Evolutionary conservation across 2,113 vertebrate genomes (phyloP).

Genomic region (Trogon surrucura): DNA sequence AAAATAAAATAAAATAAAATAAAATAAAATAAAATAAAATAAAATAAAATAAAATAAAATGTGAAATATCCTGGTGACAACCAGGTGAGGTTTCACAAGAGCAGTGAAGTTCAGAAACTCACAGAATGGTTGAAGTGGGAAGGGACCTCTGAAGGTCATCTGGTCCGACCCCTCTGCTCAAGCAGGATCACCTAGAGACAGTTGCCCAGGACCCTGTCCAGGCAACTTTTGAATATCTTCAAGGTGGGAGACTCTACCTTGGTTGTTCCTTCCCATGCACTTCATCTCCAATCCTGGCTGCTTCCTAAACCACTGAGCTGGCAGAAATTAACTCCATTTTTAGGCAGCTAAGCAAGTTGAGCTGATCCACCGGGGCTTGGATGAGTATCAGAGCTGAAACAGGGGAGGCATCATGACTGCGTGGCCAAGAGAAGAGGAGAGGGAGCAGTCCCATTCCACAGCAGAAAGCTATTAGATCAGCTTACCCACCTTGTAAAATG

Average conservation of each 20-base stretch:
- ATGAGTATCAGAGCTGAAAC: background rate
- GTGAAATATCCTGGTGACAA: background rate
- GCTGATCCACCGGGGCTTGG: background rate
- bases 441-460: background rate
- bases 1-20: no score
- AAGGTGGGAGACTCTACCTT: background rate
- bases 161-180: background rate
- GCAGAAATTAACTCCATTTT: background rate
- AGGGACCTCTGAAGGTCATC: background rate
- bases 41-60: background rate
- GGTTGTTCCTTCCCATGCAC: background rate
- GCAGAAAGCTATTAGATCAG: background rate
- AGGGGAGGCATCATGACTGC: background rate
- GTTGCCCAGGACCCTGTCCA: accelerated
- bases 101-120: background rate
- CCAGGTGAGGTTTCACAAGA: background rate
- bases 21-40: no score
- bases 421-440: background rate
- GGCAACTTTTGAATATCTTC: background rate
- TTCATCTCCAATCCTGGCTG: background rate
- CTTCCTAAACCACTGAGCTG: background rate
- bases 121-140: background rate
- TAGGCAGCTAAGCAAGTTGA: background rate
- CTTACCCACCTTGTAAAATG: background rate
- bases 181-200: background rate